phyloP scores from a whole-genome alignment of 2,113 vertebrate genomes.

The Brachionichthys hirsutus region DNA sequence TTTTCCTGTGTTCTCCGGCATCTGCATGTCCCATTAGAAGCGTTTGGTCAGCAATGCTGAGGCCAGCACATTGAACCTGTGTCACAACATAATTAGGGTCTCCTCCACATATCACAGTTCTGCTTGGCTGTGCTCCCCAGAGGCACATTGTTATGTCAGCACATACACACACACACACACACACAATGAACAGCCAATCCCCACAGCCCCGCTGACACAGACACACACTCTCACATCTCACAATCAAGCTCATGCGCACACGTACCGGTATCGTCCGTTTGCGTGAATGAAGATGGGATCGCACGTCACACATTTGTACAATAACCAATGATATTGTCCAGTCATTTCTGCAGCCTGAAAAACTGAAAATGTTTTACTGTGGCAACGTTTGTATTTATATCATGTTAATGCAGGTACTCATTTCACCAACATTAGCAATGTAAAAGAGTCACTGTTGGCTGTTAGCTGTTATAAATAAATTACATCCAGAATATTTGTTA shows the following conservation, averaged over 20 bases:
- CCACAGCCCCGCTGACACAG: conserved; percentile 26
- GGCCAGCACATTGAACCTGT: conserved; percentile 57
- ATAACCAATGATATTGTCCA: too few relatives aligned
- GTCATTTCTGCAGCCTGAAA: too few relatives aligned
- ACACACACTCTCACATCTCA: not conserved
- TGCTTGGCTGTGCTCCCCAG: conserved; percentile 67
- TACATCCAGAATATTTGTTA: conserved; percentile 43
- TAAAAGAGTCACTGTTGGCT: conserved; percentile 30
- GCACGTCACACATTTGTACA: too few relatives aligned
- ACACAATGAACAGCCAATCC: not conserved
- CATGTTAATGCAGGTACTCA: conserved; percentile 2
- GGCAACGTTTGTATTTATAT: conserved; percentile 20
- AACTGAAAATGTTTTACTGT: too few relatives aligned
- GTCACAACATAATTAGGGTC: conserved; percentile 61
- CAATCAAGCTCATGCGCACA: too few relatives aligned
- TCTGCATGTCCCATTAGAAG: conserved; percentile 59
- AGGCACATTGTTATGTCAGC: conserved; percentile 57
- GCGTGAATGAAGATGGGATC: too few relatives aligned
- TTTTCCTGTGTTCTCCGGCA: conserved; percentile 53
- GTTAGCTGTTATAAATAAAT: conserved; percentile 51
- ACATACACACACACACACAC: conserved; percentile 18
- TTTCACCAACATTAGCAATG: conserved; percentile 35
- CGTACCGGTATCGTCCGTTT: too few relatives aligned
- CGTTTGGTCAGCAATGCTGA: conserved; percentile 68
- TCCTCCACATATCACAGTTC: conserved; percentile 50